Evolutionary conservation across 2,888 invertebrate species (phyloP).

Genomic region (Amphipoea oculea): DNA sequence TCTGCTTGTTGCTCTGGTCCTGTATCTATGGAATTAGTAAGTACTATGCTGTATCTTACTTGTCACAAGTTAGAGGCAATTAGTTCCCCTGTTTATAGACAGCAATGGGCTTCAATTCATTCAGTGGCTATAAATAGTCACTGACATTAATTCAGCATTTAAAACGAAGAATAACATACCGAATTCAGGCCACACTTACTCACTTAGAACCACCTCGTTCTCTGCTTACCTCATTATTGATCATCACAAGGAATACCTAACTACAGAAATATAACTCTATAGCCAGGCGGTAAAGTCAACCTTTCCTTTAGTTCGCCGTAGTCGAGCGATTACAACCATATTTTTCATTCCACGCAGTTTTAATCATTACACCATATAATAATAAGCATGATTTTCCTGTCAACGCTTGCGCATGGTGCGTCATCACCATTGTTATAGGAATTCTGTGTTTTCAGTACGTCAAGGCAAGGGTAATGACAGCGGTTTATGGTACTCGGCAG

Average conservation of each 20-base stretch:
- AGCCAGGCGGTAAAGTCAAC: slow-evolving; percentile 39
- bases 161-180: slow-evolving; percentile 16
- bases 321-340: slow-evolving; percentile 54
- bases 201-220: slow-evolving; percentile 4
- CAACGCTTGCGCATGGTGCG: slow-evolving; percentile 62
- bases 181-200: slow-evolving; percentile 21
- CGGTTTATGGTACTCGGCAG: slow-evolving; percentile 43
- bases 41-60: background rate
- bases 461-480: slow-evolving; percentile 63
- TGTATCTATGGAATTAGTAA: slow-evolving; percentile 11
- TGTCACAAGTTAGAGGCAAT: background rate
- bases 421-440: slow-evolving; percentile 71
- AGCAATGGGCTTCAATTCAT: slow-evolving; percentile 14
- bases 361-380: slow-evolving; percentile 56
- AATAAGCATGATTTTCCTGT: slow-evolving; percentile 71
- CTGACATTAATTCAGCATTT: slow-evolving; percentile 14
- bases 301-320: slow-evolving; percentile 53
- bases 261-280: slow-evolving; percentile 36
- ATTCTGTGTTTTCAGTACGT: slow-evolving; percentile 66
- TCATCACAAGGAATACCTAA: slow-evolving; percentile 29
- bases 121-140: slow-evolving; percentile 16
- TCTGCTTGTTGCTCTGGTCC: background rate
- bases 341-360: slow-evolving; percentile 54
- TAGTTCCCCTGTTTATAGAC: background rate
- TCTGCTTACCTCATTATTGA: slow-evolving; percentile 19